phyloP scores from a whole-genome alignment of 2,113 vertebrate species.

The Ageneiosus marmoratus region DNA sequence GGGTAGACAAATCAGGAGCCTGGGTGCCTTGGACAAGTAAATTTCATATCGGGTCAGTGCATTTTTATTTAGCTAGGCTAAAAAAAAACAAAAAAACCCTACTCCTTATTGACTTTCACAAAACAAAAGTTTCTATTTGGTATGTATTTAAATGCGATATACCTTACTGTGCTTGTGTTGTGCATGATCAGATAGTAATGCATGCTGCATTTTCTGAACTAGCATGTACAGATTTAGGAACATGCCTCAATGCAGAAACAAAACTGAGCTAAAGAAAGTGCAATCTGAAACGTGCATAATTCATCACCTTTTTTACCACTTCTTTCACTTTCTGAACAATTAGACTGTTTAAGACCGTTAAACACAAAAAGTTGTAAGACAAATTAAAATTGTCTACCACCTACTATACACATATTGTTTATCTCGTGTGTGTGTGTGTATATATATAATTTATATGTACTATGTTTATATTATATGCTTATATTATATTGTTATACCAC shows the following conservation, averaged over 20 bases:
- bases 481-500: too few species aligned
- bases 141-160: neutral
- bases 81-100: neutral
- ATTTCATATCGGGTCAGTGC: neutral
- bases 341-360: too few species aligned
- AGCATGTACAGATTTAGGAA: neutral
- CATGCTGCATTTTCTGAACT: neutral
- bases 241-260: neutral
- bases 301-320: neutral
- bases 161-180: neutral
- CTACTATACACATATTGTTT: too few species aligned
- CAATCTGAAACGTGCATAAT: neutral
- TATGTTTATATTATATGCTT: too few species aligned
- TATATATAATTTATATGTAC: too few species aligned
- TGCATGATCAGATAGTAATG: neutral
- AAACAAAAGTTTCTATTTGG: neutral
- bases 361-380: too few species aligned
- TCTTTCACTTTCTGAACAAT: neutral
- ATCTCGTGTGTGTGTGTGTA: too few species aligned
- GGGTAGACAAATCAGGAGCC: neutral
- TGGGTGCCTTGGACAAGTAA: neutral
- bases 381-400: too few species aligned
- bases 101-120: too few species aligned
- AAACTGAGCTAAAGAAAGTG: slow-evolving; percentile 7
- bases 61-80: neutral